phyloP scores from a whole-genome alignment of 2,797 vertebrate genomes.

The Lepus townsendii region DNA sequence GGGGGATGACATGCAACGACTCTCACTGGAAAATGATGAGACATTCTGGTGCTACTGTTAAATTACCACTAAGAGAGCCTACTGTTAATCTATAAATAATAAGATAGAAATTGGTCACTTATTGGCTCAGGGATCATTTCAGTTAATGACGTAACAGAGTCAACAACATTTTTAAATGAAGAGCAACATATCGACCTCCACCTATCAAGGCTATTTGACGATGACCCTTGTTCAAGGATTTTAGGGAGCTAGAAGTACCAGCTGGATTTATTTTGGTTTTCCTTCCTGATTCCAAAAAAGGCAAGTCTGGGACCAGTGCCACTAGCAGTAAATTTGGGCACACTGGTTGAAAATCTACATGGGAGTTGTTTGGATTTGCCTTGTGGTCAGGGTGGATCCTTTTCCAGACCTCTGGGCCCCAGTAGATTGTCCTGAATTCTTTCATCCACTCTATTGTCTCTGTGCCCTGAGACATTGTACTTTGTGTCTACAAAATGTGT shows the following conservation, averaged over 20 bases:
- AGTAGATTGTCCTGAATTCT: background rate
- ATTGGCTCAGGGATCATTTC: slow-evolving; percentile 37
- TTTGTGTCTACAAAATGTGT: background rate
- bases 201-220: background rate
- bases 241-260: background rate
- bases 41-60: slow-evolving; percentile 2
- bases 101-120: slow-evolving; percentile 49
- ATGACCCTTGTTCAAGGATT: background rate
- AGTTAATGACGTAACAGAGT: slow-evolving; percentile 55
- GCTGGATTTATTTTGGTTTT: background rate
- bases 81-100: slow-evolving; percentile 40
- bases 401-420: background rate
- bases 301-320: background rate
- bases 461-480: background rate
- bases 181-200: background rate
- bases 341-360: background rate
- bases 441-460: background rate
- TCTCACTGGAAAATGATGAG: slow-evolving; percentile 46
- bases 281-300: background rate
- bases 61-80: slow-evolving; percentile 58
- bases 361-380: background rate
- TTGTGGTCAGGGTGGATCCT: background rate
- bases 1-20: slow-evolving; percentile 40
- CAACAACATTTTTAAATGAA: background rate
- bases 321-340: slow-evolving; percentile 30